Percentiles rank a stretch among this genome's conserved stretches.
Conservation (phyloP, 2,113 vertebrate species). For the Nicator chloris region DNA sequence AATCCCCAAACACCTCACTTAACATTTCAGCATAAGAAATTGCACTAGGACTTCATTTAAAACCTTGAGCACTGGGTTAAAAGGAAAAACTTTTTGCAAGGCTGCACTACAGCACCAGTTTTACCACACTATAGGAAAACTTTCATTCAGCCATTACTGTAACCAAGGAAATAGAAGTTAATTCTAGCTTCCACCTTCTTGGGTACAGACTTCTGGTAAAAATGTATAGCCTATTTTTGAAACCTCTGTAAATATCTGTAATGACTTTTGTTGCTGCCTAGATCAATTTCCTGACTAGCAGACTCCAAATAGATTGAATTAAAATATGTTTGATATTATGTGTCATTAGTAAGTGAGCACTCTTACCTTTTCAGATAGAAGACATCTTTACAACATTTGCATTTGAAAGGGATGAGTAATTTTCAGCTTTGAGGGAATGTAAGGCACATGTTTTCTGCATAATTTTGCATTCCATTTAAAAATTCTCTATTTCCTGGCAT, state of each 20-base stretch:
- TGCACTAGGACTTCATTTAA: background rate
- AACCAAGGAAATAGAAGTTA: slow-evolving; percentile 15
- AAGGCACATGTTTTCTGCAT: slow-evolving; percentile 55
- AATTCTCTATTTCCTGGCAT: slow-evolving; percentile 45
- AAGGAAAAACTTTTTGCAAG: background rate
- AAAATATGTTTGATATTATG: slow-evolving; percentile 39
- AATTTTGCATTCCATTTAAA: slow-evolving; percentile 58
- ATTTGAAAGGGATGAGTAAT: slow-evolving; percentile 74
- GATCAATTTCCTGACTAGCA: slow-evolving; percentile 38
- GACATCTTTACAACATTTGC: slow-evolving; percentile 67
- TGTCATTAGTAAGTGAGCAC: slow-evolving; percentile 51
- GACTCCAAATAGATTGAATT: slow-evolving; percentile 51
- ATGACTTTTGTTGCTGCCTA: slow-evolving; percentile 21
- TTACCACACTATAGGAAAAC: background rate
- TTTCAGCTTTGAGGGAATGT: slow-evolving; percentile 55
- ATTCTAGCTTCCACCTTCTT: slow-evolving; percentile 34
- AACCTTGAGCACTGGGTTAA: background rate
- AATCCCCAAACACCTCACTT: background rate
- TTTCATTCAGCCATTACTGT: slow-evolving; percentile 1
- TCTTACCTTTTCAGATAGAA: slow-evolving; percentile 63
- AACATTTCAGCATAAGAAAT: background rate
- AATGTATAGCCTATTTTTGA: slow-evolving; percentile 40
- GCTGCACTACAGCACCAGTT: background rate
- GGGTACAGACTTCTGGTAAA: background rate
- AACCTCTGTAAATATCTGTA: slow-evolving; percentile 39